Base-by-base conservation (phyloP, 2,888 invertebrate species). In the Alviniconcha strummeri region DNA sequence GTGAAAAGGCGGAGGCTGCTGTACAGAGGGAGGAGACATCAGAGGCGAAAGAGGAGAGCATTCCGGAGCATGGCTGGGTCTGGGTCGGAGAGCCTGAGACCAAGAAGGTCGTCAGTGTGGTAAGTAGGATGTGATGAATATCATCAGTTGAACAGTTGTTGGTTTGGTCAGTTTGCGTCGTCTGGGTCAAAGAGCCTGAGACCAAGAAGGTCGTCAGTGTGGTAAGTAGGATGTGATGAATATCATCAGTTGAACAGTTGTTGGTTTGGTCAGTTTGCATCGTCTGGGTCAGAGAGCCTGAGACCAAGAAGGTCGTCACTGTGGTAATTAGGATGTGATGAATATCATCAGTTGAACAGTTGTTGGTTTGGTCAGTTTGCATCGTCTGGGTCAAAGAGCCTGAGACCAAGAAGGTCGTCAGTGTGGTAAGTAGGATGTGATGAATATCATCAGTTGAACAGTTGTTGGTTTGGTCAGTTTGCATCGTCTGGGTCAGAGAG, bases 31-130 rank as follows among this genome's bases (percentile, higher is more conserved):
- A 83, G 57, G n/a, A 84, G 72, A 75, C 57, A 52, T 64, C 69
- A 15, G 75, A 86, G 56, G 76, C 83, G 72, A 71, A 80, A 74
- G 67, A 84, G 75, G 69, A 75, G 5, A 74, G 82, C 84, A 78
- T 86, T 60, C 85, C 88, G 5, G 83, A 85, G 72, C 91, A 91
- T 86, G 91, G 91, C 36, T 92, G 92, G 92, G 85, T 86, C 19
- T 90, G 91, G 89, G 82, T 87, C 15, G 91, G 90, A 15, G 88
- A 89, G 54, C 87, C 90, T 13, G 88, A 90, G 55, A 85, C 86
- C 80, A 90, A 89, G 85, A 86, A 86, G 54, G 86, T 92, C 8
- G 89, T 85, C 5, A 87, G 87, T 75, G 74, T 84, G 79, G 85
- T 83, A 75, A 86, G 83, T 84, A 13, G 15, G 17, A 69, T n/a